Conservation (phyloP, 2,797 vertebrate genomes). For the Falco columbarius region DNA sequence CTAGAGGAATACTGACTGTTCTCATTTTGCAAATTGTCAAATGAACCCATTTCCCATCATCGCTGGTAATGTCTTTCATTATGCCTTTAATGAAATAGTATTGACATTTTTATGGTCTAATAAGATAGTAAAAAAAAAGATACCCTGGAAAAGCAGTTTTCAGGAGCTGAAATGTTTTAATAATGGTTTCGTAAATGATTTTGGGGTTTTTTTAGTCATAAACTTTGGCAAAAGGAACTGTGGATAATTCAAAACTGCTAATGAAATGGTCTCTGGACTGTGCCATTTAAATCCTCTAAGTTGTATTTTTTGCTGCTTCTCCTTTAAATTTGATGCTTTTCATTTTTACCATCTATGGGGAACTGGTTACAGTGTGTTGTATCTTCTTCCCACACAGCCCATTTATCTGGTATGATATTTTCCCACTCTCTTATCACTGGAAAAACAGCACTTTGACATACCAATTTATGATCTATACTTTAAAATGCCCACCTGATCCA, state of each 20-base stretch:
- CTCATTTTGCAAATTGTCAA: neutral
- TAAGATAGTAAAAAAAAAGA: neutral
- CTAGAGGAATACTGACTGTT: neutral
- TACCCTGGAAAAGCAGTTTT: slow-evolving; percentile 1
- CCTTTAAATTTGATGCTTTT: slow-evolving; percentile 5
- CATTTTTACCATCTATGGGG: neutral
- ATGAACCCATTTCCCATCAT: neutral
- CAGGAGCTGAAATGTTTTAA: slow-evolving; percentile 15
- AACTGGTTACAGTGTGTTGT: neutral
- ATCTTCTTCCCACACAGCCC: neutral
- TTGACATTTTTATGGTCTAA: slow-evolving; percentile 35
- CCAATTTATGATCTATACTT: neutral
- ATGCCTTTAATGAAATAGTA: slow-evolving; percentile 30
- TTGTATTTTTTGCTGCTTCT: neutral
- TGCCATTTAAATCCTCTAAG: neutral
- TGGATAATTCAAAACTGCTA: neutral
- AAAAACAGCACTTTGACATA: slow-evolving; percentile 6
- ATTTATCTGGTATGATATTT: neutral
- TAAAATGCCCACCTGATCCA: slow-evolving; percentile 11
- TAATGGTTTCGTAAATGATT: slow-evolving; percentile 31
- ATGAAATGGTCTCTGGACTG: slow-evolving; percentile 33
- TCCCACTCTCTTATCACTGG: neutral
- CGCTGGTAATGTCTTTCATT: slow-evolving; percentile 34
- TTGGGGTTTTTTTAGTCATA: neutral
- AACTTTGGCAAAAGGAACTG: neutral